Evolutionary conservation across 2,113 vertebrate species (phyloP).

Genomic region (Prunella fulvescens): DNA sequence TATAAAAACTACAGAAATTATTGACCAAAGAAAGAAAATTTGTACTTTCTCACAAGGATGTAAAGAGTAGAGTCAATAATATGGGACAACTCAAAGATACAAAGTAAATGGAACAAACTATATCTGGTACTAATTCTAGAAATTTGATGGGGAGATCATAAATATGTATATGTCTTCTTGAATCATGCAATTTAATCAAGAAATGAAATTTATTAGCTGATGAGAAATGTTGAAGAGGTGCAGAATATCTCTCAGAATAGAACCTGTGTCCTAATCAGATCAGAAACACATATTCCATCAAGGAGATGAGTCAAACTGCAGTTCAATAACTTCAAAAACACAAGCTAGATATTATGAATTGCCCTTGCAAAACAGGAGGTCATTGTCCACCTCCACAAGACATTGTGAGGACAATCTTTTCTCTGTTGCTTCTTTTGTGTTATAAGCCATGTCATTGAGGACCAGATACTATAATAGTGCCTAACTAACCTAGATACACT

Average conservation of each 20-base stretch:
- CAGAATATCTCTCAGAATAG: conserved; percentile 11
- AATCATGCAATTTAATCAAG: conserved; percentile 13
- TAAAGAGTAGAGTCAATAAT: background rate
- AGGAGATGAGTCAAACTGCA: background rate
- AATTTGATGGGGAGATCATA: background rate
- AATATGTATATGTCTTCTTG: conserved; percentile 22
- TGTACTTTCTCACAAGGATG: background rate
- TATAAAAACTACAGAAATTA: background rate
- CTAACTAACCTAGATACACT: background rate
- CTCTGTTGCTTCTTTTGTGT: background rate
- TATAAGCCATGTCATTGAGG: background rate
- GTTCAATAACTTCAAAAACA: background rate
- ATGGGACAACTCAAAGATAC: background rate
- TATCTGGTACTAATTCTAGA: background rate
- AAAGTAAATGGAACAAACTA: background rate
- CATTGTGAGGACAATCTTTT: background rate
- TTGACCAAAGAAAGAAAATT: background rate
- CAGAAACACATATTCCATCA: background rate
- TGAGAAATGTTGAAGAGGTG: conserved; percentile 2
- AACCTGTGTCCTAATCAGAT: background rate
- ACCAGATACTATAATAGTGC: background rate
- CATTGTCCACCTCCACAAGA: background rate
- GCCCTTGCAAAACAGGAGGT: background rate
- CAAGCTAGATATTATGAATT: background rate
- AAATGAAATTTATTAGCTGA: background rate